Conservation (phyloP, 2,888 invertebrate genomes). For the Mesodorylaimus sp. region DNA sequence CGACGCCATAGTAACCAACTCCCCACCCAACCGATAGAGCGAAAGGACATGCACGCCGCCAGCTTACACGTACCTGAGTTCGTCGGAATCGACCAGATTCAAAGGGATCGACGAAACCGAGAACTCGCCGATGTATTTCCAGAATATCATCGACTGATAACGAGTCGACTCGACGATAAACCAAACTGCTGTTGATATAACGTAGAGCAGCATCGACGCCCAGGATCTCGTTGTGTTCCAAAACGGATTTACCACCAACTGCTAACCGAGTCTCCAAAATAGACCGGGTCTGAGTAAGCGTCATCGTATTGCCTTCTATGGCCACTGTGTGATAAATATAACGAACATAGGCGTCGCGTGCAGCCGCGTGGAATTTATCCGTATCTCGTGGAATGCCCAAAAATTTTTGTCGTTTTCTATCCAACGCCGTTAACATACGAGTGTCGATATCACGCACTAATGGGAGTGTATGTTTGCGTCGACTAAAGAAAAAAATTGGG, state of each 20-base stretch:
- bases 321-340: constrained; percentile 93
- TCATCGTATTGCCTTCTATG: constrained; percentile 93
- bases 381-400: constrained; percentile 52
- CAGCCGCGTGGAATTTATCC: constrained; percentile 61
- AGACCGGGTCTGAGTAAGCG: constrained; percentile 61
- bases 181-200: constrained; percentile 53
- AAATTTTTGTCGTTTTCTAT: constrained; percentile 60
- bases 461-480: constrained; percentile 63
- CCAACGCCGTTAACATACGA: constrained; percentile 54
- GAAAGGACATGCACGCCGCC: too few relatives aligned
- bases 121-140: constrained; percentile 71
- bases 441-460: constrained; percentile 70
- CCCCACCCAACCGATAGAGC: too few relatives aligned
- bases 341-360: constrained; percentile 76
- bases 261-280: constrained; percentile 64
- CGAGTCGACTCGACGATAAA: constrained; percentile 45
- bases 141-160: constrained; percentile 67
- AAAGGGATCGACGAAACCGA: constrained; percentile 82
- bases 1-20: too few relatives aligned
- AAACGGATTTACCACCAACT: constrained; percentile 68
- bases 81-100: constrained; percentile 70
- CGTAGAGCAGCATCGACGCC: constrained; percentile 77
- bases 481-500: constrained; percentile 35
- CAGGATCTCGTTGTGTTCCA: constrained; percentile 89
- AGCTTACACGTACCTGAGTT: constrained; percentile 45